Evolutionary conservation across 2,797 vertebrate species (phyloP).

Genomic region (Craterocephalus amniculus): DNA sequence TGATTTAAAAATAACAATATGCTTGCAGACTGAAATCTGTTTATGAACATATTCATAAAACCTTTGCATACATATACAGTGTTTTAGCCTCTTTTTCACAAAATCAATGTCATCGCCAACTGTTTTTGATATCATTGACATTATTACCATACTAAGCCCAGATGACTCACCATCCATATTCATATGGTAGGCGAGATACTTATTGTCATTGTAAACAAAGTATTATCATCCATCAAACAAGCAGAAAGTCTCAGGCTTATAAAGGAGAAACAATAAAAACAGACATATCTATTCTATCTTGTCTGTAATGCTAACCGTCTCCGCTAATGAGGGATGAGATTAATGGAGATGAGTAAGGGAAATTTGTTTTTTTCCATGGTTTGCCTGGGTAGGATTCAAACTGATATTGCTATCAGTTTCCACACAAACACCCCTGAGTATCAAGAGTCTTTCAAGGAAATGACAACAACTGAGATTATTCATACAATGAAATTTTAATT

Average conservation of each 20-base stretch:
- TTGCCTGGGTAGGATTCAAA: slow-evolving; percentile 41
- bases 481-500: slow-evolving; percentile 69
- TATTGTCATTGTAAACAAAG: slow-evolving; percentile 42
- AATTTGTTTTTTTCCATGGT: slow-evolving; percentile 44
- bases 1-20: slow-evolving; percentile 78
- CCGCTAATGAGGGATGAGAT: slow-evolving; percentile 55
- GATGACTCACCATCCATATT: slow-evolving; percentile 54
- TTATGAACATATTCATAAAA: slow-evolving; percentile 69
- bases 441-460: slow-evolving; percentile 51
- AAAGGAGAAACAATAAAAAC: slow-evolving; percentile 45
- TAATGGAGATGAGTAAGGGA: slow-evolving; percentile 40
- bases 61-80: slow-evolving; percentile 71
- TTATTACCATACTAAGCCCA: slow-evolving; percentile 54
- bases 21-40: slow-evolving; percentile 58
- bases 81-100: slow-evolving; percentile 48
- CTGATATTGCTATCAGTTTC: slow-evolving; percentile 34
- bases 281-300: slow-evolving; percentile 24
- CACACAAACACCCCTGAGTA: slow-evolving; percentile 41
- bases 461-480: slow-evolving; percentile 53
- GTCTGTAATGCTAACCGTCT: slow-evolving; percentile 44
- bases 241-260: slow-evolving; percentile 37
- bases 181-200: slow-evolving; percentile 39
- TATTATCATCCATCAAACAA: slow-evolving; percentile 38
- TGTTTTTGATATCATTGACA: slow-evolving; percentile 66
- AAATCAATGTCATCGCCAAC: slow-evolving; percentile 59